A percentile compares a stretch with the other conserved stretches of the same genome.
phyloP scores from a whole-genome alignment of 2,797 vertebrate species.

The Etheostoma nigrum region DNA sequence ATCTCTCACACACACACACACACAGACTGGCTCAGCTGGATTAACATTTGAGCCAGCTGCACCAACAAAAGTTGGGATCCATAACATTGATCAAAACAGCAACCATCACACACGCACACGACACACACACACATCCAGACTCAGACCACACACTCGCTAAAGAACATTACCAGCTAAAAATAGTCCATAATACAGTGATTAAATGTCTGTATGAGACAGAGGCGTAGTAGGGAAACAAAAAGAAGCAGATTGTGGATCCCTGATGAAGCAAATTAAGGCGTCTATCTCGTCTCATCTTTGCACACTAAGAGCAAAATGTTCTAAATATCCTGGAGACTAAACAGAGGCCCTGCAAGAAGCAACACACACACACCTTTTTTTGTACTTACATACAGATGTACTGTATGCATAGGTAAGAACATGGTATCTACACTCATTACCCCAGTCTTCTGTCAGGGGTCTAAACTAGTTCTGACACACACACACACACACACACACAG shows the following conservation, averaged over 20 bases:
- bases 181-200: constrained; percentile 42
- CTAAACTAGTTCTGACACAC: constrained; percentile 26
- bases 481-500: constrained; percentile 18
- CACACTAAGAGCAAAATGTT: constrained; percentile 55
- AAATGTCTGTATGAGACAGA: constrained; percentile 44
- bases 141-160: constrained; percentile 46
- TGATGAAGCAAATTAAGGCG: constrained; percentile 59
- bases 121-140: constrained; percentile 26
- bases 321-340: constrained; percentile 39
- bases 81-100: constrained; percentile 70
- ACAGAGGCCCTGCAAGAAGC: constrained; percentile 1
- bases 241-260: constrained; percentile 47
- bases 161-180: constrained; percentile 63
- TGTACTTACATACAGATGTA: background rate
- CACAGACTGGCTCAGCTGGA: constrained; percentile 54
- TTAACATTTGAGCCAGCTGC: constrained; percentile 61
- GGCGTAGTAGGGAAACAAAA: constrained; percentile 16
- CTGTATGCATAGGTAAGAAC: constrained; percentile 4
- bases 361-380: constrained; percentile 4
- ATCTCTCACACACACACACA: constrained; percentile 23
- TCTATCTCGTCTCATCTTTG: constrained; percentile 56
- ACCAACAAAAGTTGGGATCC: constrained; percentile 67
- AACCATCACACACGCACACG: constrained; percentile 28
- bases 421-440: constrained; percentile 10
- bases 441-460: background rate